Evolutionary conservation across 1,140 invertebrate species (phyloP).

Genomic region (Neodiprion virginianus): DNA sequence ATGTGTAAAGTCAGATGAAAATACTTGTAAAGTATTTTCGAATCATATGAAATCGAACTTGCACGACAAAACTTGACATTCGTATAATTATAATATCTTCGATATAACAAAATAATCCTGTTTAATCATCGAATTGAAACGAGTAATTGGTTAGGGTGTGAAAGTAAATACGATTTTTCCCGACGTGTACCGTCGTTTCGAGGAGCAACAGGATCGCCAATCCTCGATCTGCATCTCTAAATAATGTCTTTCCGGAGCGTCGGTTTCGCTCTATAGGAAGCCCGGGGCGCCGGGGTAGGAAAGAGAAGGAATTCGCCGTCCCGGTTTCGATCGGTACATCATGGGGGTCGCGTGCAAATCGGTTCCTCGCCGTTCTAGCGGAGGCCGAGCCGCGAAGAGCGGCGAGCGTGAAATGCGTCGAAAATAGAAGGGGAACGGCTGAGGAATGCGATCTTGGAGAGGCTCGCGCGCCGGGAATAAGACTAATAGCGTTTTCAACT

Average conservation of each 20-base stretch:
- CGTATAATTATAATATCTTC: no score
- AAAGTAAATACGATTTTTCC: no score
- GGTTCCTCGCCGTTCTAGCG: background rate
- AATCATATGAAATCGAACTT: no score
- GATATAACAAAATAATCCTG: no score
- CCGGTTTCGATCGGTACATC: conserved; percentile 6
- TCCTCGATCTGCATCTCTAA: background rate
- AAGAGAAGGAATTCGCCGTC: background rate
- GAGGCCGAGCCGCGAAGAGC: background rate
- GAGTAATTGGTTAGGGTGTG: no score
- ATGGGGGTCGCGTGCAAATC: conserved; percentile 4
- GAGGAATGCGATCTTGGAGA: conserved; percentile 2
- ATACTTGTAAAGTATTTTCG: no score
- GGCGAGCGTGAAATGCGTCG: background rate
- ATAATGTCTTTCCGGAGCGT: background rate
- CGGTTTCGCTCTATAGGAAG: background rate
- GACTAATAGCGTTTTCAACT: background rate
- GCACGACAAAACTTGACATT: no score
- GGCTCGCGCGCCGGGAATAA: background rate
- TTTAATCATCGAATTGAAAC: no score
- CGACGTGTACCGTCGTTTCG: no score
- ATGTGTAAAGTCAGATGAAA: no score
- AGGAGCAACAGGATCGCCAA: no score
- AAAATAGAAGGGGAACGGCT: conserved; percentile 7
- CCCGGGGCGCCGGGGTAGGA: background rate